Percentiles rank a stretch among this genome's conserved stretches.
phyloP scores from a whole-genome alignment of 2,113 vertebrate genomes.

The Cyanocitta stelleri region DNA sequence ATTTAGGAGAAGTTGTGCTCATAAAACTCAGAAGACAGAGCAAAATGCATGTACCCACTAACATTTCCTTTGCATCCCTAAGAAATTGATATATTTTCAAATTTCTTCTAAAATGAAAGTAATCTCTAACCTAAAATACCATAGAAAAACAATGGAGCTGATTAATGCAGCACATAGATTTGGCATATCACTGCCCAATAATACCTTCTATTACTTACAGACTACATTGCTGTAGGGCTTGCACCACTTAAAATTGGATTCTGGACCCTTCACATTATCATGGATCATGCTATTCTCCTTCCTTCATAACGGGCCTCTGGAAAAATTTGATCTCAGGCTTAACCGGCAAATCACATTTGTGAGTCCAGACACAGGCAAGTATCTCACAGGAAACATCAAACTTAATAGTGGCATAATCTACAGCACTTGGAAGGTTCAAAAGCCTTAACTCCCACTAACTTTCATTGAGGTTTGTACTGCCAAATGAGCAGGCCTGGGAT shows the following conservation, averaged over 20 bases:
- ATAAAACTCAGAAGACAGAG: not conserved
- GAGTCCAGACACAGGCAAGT: slow-evolving; percentile 7
- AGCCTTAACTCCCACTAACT: slow-evolving; percentile 23
- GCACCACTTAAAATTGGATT: not conserved
- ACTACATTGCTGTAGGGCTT: not conserved
- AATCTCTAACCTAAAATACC: not conserved
- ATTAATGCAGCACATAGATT: not conserved
- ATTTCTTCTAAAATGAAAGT: not conserved
- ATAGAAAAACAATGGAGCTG: not conserved
- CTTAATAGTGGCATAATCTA: slow-evolving; percentile 37
- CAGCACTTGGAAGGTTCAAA: slow-evolving; percentile 40
- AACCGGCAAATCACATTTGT: not conserved
- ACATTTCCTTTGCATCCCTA: not conserved
- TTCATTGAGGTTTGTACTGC: slow-evolving; percentile 16
- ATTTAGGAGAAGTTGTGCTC: not conserved
- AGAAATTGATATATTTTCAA: not conserved
- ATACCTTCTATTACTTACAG: not conserved
- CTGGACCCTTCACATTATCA: not conserved
- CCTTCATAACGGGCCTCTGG: not conserved
- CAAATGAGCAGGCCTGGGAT: slow-evolving; percentile 16
- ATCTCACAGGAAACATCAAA: slow-evolving; percentile 47
- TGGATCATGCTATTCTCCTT: not conserved
- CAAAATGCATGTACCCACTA: not conserved
- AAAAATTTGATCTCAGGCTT: slow-evolving; percentile 11
- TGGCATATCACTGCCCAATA: not conserved